These are phyloP conservation scores for Cataglyphis livida DNA, from an alignment of 2,888 invertebrate genomes.

Conservation along the genomic window DNA sequence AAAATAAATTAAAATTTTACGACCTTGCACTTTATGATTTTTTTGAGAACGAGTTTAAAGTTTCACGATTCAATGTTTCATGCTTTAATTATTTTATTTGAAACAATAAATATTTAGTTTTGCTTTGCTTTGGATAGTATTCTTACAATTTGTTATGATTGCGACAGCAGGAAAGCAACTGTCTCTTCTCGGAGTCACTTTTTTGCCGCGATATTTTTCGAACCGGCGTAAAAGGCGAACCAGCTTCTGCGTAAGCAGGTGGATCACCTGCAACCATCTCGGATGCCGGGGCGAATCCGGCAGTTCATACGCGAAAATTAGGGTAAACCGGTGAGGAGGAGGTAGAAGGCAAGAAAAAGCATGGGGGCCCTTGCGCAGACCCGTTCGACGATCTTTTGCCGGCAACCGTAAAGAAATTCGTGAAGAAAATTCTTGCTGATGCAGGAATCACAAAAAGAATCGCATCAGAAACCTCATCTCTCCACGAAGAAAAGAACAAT, in stretches of 20 bases:
- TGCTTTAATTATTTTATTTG: background rate
- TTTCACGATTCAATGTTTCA: background rate
- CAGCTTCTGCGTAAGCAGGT: conserved; percentile 67
- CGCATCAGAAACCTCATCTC: conserved; percentile 39
- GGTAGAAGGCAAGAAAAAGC: conserved; percentile 50
- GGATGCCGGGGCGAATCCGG: conserved; percentile 57
- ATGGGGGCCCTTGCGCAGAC: conserved; percentile 34
- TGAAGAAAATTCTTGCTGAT: conserved; percentile 55
- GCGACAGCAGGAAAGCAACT: conserved; percentile 2
- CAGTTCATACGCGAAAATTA: conserved; percentile 64
- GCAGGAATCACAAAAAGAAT: conserved; percentile 44
- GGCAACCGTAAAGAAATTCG: conserved; percentile 57
- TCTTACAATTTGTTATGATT: background rate
- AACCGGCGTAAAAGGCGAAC: conserved; percentile 61
- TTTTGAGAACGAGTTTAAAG: background rate
- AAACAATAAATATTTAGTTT: background rate
- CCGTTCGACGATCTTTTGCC: conserved; percentile 50
- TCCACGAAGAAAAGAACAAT: conserved; percentile 1
- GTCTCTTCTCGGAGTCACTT: conserved; percentile 14
- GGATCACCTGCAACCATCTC: conserved; percentile 55
- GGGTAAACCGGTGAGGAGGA: conserved; percentile 44
- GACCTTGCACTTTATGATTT: background rate
- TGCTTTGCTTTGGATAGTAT: background rate
- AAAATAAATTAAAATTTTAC: background rate
- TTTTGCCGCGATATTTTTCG: conserved; percentile 42